Conservation (phyloP, 2,797 vertebrate genomes). For the Danio kyathit region DNA sequence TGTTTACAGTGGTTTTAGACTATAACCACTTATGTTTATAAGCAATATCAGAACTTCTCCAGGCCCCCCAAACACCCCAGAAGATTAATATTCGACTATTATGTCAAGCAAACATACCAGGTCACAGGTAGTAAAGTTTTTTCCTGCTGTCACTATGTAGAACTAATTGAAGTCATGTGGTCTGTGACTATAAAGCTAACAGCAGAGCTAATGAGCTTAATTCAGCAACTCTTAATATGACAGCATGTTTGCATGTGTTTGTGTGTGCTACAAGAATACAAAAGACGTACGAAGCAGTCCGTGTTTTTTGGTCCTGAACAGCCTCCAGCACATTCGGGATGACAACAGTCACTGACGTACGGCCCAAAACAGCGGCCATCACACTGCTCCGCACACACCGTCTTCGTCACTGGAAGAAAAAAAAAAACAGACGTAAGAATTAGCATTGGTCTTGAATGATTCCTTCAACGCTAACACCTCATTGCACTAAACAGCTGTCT, state of each 20-base stretch:
- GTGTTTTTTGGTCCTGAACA: conserved; percentile 97
- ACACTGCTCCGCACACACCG: conserved; percentile 95
- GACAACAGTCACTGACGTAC: conserved; percentile 97
- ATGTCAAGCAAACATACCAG: neutral
- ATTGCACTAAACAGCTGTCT: conserved; percentile 1
- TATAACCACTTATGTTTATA: too few species aligned
- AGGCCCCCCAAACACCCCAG: too few species aligned
- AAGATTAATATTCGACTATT: neutral
- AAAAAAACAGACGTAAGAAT: neutral
- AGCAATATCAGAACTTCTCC: too few species aligned
- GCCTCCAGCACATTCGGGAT: conserved; percentile 96
- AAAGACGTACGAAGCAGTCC: conserved; percentile 92
- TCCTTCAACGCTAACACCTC: neutral
- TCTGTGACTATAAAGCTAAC: neutral
- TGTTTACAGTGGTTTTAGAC: too few species aligned
- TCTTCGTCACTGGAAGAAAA: conserved; percentile 88
- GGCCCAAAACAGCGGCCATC: conserved; percentile 95
- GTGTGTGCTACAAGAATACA: neutral
- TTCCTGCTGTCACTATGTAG: neutral
- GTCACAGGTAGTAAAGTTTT: neutral
- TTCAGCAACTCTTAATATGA: neutral
- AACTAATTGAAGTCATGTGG: conserved; percentile 8
- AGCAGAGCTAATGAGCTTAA: neutral
- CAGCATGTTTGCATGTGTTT: neutral
- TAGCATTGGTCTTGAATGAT: neutral